These are phyloP conservation scores for Emmelina monodactyla DNA, from an alignment of 2,888 invertebrate species.

Conservation along the genomic window DNA sequence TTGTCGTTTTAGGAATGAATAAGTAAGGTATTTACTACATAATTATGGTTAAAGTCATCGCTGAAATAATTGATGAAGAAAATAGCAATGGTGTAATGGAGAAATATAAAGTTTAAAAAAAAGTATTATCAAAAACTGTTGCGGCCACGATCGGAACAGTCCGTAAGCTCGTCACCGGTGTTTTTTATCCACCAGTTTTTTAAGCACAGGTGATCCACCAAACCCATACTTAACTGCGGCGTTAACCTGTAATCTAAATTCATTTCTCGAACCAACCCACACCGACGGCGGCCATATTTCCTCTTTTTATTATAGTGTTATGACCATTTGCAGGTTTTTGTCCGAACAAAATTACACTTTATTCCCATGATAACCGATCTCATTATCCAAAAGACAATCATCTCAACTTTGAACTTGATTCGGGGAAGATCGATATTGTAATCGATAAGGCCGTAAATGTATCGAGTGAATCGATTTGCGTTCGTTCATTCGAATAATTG, in stretches of 20 bases:
- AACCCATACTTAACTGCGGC: conserved; percentile 61
- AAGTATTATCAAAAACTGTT: background rate
- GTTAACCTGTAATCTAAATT: conserved; percentile 67
- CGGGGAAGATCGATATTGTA: conserved; percentile 21
- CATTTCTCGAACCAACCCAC: conserved; percentile 64
- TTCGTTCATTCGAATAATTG: conserved; percentile 49
- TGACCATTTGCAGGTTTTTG: conserved; percentile 61
- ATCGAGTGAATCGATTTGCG: conserved; percentile 41
- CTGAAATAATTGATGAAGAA: too few species aligned
- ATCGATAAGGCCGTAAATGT: conserved; percentile 30
- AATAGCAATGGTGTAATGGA: too few species aligned
- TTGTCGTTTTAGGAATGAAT: too few species aligned
- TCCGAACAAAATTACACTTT: conserved; percentile 61
- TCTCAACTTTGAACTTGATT: conserved; percentile 13
- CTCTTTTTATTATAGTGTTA: conserved; percentile 62
- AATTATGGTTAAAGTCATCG: too few species aligned
- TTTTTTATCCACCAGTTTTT: conserved; percentile 47
- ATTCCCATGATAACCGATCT: conserved; percentile 51
- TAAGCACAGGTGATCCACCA: conserved; percentile 51
- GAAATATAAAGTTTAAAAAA: too few species aligned
- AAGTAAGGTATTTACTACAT: too few species aligned
- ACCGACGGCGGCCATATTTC: conserved; percentile 52
- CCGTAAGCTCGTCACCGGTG: conserved; percentile 13
- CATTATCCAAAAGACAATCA: conserved; percentile 46
- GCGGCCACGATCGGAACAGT: conserved; percentile 2